These are phyloP conservation scores for rabbit (Oryctolagus cuniculus) DNA, from an alignment of 2,113 vertebrate species.

Conservation along the genomic window mOryCun1.1 NC_091441.1:117409001-117409500, in stretches of 20 bases:
- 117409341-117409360: fast-evolving
- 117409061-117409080: not conserved
- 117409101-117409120: not conserved
- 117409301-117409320: not conserved
- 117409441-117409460: not conserved
- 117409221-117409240: not conserved
- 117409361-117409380: not conserved
- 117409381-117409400: not conserved
- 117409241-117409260: not conserved
- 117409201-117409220: slow-evolving; percentile 36
- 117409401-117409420: not conserved
- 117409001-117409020: not conserved
- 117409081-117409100: not conserved
- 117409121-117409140: not conserved
- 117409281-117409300: slow-evolving; percentile 50
- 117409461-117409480: not conserved
- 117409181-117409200: not conserved
- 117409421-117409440: not conserved
- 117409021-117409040: not conserved
- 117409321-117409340: not conserved
- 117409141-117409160: not conserved
- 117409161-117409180: not conserved
- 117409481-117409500: not conserved
- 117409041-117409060: not conserved
- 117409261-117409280: slow-evolving; percentile 21